Conservation (phyloP, 2,113 vertebrate species). For the Nicator chloris region DNA sequence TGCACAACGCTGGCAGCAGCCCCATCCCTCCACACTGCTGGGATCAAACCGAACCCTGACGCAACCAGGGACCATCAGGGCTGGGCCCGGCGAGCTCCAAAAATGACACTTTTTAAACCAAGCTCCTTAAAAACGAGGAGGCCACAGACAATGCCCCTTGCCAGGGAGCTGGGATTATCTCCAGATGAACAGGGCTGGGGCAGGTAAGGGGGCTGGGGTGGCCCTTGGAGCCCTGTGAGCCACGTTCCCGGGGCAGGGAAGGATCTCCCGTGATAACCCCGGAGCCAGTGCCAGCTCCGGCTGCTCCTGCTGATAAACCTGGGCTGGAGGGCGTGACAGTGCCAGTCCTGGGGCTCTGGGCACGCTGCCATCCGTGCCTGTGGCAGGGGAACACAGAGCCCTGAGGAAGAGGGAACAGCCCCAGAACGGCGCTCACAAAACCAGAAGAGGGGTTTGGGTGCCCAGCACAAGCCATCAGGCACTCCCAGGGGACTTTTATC, state of each 20-base stretch:
- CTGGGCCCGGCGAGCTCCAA: neutral
- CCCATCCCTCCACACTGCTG: rapidly evolving
- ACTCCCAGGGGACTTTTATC: rapidly evolving
- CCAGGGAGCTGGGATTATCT: neutral
- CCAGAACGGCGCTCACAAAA: rapidly evolving
- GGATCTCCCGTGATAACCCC: neutral
- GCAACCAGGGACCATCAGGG: rapidly evolving
- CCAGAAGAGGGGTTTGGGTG: rapidly evolving
- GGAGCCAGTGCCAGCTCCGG: rapidly evolving
- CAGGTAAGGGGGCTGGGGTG: neutral
- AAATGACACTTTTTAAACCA: neutral
- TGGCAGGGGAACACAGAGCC: neutral
- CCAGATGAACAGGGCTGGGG: neutral
- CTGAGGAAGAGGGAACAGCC: neutral
- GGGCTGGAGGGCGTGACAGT: rapidly evolving
- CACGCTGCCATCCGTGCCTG: rapidly evolving
- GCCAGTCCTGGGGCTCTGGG: neutral
- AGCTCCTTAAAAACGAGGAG: rapidly evolving
- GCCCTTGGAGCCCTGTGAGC: neutral
- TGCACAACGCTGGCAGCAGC: neutral
- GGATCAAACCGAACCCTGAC: rapidly evolving
- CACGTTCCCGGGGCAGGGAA: rapidly evolving
- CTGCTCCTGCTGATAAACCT: constrained; percentile 3
- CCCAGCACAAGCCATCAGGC: neutral
- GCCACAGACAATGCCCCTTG: neutral